These are phyloP conservation scores for Adoxophyes honmai DNA, from an alignment of 1,140 invertebrate species.

Conservation along the genomic window DNA sequence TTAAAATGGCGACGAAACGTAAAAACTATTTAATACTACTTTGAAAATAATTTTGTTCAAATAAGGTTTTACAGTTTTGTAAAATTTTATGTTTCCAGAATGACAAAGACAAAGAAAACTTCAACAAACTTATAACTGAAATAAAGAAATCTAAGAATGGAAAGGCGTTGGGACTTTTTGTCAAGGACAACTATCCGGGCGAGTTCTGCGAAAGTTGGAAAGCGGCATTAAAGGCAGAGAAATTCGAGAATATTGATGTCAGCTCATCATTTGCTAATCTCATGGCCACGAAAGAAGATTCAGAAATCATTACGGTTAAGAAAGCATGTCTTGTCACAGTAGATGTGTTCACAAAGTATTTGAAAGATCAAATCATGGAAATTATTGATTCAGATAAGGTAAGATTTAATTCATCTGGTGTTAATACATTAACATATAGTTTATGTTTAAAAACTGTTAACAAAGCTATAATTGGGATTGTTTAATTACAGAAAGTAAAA, in stretches of 20 bases:
- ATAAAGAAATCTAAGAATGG: slow-evolving; percentile 94
- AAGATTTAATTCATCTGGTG: slow-evolving; percentile 36
- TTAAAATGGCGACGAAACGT: too few species aligned
- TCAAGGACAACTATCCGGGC: slow-evolving; percentile 95
- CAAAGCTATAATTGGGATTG: too few species aligned
- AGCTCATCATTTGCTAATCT: slow-evolving; percentile 90
- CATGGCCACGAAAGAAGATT: slow-evolving; percentile 97
- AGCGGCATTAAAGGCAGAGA: slow-evolving; percentile 83
- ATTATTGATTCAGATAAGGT: slow-evolving; percentile 98
- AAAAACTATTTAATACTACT: slow-evolving; percentile 19
- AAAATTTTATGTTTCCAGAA: slow-evolving; percentile 76
- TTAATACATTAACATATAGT: too few species aligned
- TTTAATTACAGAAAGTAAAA: slow-evolving; percentile 89
- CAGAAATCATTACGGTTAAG: slow-evolving; percentile 94
- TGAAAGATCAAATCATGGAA: slow-evolving; percentile 99
- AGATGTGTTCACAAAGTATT: slow-evolving; percentile 97
- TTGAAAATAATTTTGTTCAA: too few species aligned
- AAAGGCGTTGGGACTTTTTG: slow-evolving; percentile 94
- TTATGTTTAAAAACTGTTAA: too few species aligned
- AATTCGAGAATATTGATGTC: slow-evolving; percentile 93
- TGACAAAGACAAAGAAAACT: slow-evolving; percentile 97
- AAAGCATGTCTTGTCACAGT: slow-evolving; percentile 95
- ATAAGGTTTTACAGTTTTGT: too few species aligned
- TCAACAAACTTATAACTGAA: slow-evolving; percentile 89
- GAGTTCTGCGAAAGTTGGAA: slow-evolving; percentile 96